Evolutionary conservation across 37 sponge, comb jelly and placozoan genomes (phyloP), one percentile per base, ranked within the genome.

Genomic region (Cladorhizidae sp.): DNA sequence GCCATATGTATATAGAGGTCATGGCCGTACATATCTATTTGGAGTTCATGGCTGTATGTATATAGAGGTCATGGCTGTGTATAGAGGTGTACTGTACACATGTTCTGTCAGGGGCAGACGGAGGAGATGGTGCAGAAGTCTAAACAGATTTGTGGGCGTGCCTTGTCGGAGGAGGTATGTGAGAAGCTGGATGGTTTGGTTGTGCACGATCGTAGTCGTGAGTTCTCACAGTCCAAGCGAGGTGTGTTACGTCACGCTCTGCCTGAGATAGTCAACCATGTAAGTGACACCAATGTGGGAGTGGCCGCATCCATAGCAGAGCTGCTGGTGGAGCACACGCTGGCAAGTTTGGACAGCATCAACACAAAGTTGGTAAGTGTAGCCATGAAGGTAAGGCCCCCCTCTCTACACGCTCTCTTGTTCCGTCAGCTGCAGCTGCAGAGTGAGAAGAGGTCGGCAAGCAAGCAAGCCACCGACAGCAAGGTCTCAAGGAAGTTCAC

Each of bases 101-200:
- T 22, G 31, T 22, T 61, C n/a, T 35, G 12, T 12, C 83, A 93
- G 86, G 93, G 77, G 38, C 88, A 39, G 43, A 81, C 90, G 7
- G 89, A 93, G 74, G 57, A 37, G 18, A 93, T 93, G 93, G 89
- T 93, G 21, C 36, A 70, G 0, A 82, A 67, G 37, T 85, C 77
- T 39, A 55, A 67, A 38, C 85, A 78, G 64, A 40, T 89, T 23
- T 88, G 86, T 43, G 83, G 82, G 1, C 18, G 18, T 0, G 38
- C 81, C 12, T 77, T 93, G 15, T 50, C 68, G 11, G 81, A 79
- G 18, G 56, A 77, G 9, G 7, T 42, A 61, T 25, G 54, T 35
- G 35, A 62, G 73, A 49, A n/a, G 54, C 42, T 88, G 37, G 52
- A 62, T 41, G 50, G 59, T 2, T 32, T 91, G 37, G 83, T 81